Conservation (phyloP, 1,140 invertebrate species). For the Eurosta solidaginis region DNA sequence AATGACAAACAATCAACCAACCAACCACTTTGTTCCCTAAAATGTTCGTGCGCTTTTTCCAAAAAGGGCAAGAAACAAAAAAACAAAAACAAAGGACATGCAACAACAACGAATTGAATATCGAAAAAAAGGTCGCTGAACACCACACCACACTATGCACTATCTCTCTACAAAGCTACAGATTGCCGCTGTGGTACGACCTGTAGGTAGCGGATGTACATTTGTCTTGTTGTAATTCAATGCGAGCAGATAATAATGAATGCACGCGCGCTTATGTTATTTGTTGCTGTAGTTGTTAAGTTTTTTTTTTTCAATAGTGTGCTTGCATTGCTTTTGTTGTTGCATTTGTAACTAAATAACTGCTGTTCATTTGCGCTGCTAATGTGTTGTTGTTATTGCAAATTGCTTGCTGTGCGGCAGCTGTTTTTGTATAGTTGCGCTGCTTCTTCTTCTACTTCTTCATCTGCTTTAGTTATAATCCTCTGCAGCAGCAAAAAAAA, state of each 20-base stretch:
- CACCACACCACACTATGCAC: background rate
- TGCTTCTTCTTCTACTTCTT: background rate
- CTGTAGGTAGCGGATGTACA: conserved; percentile 25
- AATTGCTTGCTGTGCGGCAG: background rate
- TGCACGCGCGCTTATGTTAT: background rate
- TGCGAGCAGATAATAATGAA: conserved; percentile 26
- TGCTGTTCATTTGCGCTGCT: background rate
- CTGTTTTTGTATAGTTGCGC: conserved; percentile 19
- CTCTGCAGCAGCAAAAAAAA: background rate
- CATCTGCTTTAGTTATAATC: background rate
- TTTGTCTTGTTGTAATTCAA: conserved; percentile 27
- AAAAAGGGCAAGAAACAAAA: background rate
- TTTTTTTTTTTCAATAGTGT: background rate
- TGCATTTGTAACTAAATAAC: background rate
- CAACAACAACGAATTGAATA: too few relatives aligned
- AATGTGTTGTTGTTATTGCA: background rate
- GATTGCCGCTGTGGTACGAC: conserved; percentile 19
- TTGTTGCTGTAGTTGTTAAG: background rate
- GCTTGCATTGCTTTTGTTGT: background rate
- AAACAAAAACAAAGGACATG: background rate
- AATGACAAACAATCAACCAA: background rate
- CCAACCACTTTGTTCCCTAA: background rate
- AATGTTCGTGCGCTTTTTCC: background rate
- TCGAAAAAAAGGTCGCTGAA: background rate
- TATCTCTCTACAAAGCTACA: background rate